Evolutionary conservation across 1,140 invertebrate genomes (phyloP), one percentile per base, ranked within the genome.

Genomic region (Sycobia sp.): DNA sequence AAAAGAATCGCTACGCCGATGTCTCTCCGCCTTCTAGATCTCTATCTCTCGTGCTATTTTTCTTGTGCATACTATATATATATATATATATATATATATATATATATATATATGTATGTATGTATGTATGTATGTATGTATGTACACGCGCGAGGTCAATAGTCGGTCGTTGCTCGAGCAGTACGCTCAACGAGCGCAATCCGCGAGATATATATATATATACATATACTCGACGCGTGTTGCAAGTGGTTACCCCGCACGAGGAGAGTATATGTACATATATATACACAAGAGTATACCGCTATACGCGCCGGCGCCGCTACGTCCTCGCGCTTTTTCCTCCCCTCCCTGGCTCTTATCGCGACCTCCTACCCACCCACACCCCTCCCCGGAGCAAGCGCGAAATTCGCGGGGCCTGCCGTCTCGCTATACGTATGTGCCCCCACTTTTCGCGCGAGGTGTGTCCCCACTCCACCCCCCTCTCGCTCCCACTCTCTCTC

Each of bases 281-380:
- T n/a, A n/a, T n/a, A n/a, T n/a, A n/a, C n/a, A n/a, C n/a, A n/a
- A n/a, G n/a, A n/a, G n/a, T n/a, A n/a, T n/a, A 82, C 80, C 80
- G 80, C 79, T 82, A 82, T 76, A n/a, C n/a, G n/a, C n/a, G n/a
- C n/a, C n/a, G n/a, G 71, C 72, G 68, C 73, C 73, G 73, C 77
- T 77, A 73, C 71, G 70, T 76, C 68, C 71, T 68, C 71, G 62
- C 67, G 49, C 65, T n/a, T 47, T 47, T 23, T 47, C 65, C 69
- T 51, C 22, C 27, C 36, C 54, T n/a, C 47, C 50, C 59, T 53
- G 22, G 36, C 32, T 38, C 50, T 38, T 23, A 8, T 5, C 25
- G 20, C 29, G 11, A 11, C 47, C n/a, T 22, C 25, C 34, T 53
- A 54, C 64, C 67, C 65, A 13, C 22, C 20, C 32, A 41, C 25